A percentile compares a stretch with the other conserved stretches of the same genome.
Conservation (phyloP, 2,797 vertebrate species). For the Tachyglossus aculeatus region DNA sequence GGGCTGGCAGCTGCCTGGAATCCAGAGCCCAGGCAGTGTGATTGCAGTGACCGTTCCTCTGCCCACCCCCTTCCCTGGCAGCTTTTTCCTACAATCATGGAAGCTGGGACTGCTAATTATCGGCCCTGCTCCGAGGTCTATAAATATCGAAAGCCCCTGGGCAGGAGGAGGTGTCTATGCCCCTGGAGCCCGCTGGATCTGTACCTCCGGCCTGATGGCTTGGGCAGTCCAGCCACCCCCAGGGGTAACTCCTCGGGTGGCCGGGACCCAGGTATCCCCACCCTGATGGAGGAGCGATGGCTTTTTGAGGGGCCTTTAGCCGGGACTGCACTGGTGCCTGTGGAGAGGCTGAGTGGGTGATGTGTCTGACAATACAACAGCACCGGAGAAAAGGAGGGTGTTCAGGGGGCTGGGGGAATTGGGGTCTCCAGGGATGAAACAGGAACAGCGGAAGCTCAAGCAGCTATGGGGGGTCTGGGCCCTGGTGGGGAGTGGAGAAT, state of each 20-base stretch:
- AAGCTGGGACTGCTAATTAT: slow-evolving; percentile 40
- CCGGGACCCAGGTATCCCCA: too few relatives aligned
- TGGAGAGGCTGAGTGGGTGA: too few relatives aligned
- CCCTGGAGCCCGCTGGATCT: not conserved
- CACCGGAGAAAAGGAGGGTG: too few relatives aligned
- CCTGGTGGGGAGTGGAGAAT: not conserved
- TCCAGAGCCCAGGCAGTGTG: not conserved
- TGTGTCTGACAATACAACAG: too few relatives aligned
- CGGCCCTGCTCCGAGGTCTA: slow-evolving; percentile 6
- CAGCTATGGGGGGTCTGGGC: not conserved
- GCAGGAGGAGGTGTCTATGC: not conserved
- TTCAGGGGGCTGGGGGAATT: too few relatives aligned
- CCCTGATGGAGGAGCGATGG: too few relatives aligned
- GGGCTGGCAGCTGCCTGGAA: slow-evolving; percentile 11
- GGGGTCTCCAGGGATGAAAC: not conserved
- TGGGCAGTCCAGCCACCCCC: too few relatives aligned
- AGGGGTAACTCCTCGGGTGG: too few relatives aligned
- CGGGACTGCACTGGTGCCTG: too few relatives aligned
- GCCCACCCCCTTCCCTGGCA: slow-evolving; percentile 13
- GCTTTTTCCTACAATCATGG: slow-evolving; percentile 15
- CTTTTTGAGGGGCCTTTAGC: too few relatives aligned
- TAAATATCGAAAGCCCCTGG: slow-evolving; percentile 6
- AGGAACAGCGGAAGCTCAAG: not conserved
- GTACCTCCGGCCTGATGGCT: not conserved
- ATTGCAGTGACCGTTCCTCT: slow-evolving; percentile 8